Evolutionary conservation across 2,797 vertebrate species (phyloP), one percentile per base, ranked within the genome.

Genomic region (Pantherophis alleghaniensis): DNA sequence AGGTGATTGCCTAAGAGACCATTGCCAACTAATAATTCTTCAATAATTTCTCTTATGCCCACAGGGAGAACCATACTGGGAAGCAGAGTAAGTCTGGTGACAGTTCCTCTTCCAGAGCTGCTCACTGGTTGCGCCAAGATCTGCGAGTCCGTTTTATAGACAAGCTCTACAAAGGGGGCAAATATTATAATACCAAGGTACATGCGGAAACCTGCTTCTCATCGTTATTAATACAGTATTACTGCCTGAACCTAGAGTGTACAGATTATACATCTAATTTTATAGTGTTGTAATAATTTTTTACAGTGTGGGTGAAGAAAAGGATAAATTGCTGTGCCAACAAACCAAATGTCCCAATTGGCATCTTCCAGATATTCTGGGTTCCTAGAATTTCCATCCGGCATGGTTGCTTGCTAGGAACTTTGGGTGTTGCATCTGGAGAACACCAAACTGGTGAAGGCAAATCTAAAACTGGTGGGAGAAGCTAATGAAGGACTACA

Each of bases 181-280:
- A 96, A 60, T 99, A 99, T 97, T 99, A 99, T 97, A 99, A 99
- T 96, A 98, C 98, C n/a, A 99, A 99, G 98, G 99, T 99, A 88
- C 32, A 7, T 86, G 4, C 2, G 14, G 20, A 69, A 59, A 32
- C 28, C 32, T 22, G 2, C 14, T 88, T 69, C 56, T 9, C 7
- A 28, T 9, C n/a, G 9, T 53, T 10, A 47, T 86, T 66, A 37
- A 37, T 20, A 56, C 55, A 63, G 26, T 18, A 24, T 57, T 88
- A 26, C 26, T 42, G 47, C 20, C 47, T 87, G 28, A 28, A 57
- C 69, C 61, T 28, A 47, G 12, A 18, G 14, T 20, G 20, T 53
- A 4, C 28, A 26, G 14, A 3, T 88, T 47, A 24, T 32, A 9
- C 7, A 42, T 24, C 24, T 57, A 37, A 69, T 51, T 24, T 61